Evolutionary conservation across 2,113 vertebrate species (phyloP).

Genomic region (Myanophis thanlyinensis): DNA sequence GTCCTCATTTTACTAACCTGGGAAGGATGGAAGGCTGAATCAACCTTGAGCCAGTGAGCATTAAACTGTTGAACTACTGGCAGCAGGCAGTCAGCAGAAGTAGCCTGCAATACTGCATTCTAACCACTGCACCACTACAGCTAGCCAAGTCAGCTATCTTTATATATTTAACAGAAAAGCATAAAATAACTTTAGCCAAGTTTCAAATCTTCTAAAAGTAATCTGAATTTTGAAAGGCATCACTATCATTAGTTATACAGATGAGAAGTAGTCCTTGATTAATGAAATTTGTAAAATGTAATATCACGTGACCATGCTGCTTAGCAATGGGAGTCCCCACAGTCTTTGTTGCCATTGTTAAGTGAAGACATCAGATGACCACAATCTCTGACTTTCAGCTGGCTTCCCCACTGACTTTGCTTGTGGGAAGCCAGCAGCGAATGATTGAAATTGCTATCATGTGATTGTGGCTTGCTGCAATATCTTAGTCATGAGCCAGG

Average conservation of each 20-base stretch:
- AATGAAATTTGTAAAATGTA: neutral
- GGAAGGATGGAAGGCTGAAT: too few relatives aligned
- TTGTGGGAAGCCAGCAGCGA: neutral
- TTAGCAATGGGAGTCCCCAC: neutral
- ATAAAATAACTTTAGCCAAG: conserved; percentile 23
- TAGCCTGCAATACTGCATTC: too few relatives aligned
- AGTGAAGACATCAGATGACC: neutral
- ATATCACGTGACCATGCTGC: neutral
- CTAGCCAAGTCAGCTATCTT: neutral
- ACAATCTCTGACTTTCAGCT: neutral
- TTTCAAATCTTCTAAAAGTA: neutral
- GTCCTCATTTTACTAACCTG: too few relatives aligned
- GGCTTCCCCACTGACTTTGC: neutral
- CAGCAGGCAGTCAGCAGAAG: too few relatives aligned
- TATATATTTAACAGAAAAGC: conserved; percentile 39
- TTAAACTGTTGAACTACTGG: too few relatives aligned
- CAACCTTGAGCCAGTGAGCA: too few relatives aligned
- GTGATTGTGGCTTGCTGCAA: neutral
- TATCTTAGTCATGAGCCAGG: neutral
- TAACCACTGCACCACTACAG: too few relatives aligned
- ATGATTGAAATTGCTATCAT: neutral
- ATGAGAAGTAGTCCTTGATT: neutral
- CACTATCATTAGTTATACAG: conserved; percentile 22
- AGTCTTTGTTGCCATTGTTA: neutral
- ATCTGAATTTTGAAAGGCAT: conserved; percentile 3